These are phyloP conservation scores for Cyclargus thomasi DNA, from an alignment of 1,140 invertebrate species.

Conservation along the genomic window DNA sequence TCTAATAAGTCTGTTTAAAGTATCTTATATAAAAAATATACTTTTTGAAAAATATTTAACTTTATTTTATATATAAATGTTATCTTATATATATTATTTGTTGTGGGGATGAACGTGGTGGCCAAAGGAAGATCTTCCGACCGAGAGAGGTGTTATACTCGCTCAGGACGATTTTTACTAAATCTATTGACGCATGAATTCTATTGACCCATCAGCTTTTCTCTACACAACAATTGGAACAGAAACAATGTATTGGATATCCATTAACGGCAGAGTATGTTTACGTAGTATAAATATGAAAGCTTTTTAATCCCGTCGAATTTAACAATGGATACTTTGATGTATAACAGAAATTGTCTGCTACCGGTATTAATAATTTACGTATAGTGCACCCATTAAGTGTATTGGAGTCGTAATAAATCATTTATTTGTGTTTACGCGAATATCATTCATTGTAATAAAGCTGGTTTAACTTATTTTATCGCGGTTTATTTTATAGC, in stretches of 20 bases:
- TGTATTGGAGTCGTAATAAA: neutral
- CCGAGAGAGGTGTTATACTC: too few species aligned
- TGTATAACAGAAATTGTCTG: neutral
- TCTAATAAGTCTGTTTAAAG: neutral
- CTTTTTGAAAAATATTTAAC: too few species aligned
- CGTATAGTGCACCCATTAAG: neutral
- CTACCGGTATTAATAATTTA: neutral
- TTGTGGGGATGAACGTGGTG: too few species aligned
- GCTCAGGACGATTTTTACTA: too few species aligned
- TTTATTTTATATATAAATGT: too few species aligned
- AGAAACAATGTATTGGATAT: neutral
- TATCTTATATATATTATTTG: too few species aligned
- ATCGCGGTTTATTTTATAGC: neutral
- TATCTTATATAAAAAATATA: neutral
- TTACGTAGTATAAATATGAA: neutral
- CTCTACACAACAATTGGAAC: neutral
- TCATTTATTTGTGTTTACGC: neutral
- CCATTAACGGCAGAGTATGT: neutral
- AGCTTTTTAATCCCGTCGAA: neutral
- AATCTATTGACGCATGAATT: too few species aligned
- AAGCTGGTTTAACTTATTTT: neutral
- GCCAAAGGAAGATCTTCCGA: too few species aligned
- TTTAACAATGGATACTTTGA: neutral
- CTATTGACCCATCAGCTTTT: too few species aligned
- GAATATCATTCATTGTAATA: neutral